Percentiles rank a stretch among this genome's conserved stretches.
Evolutionary conservation across 2,113 vertebrate species (phyloP).

Genomic region (Gadus chalcogrammus): DNA sequence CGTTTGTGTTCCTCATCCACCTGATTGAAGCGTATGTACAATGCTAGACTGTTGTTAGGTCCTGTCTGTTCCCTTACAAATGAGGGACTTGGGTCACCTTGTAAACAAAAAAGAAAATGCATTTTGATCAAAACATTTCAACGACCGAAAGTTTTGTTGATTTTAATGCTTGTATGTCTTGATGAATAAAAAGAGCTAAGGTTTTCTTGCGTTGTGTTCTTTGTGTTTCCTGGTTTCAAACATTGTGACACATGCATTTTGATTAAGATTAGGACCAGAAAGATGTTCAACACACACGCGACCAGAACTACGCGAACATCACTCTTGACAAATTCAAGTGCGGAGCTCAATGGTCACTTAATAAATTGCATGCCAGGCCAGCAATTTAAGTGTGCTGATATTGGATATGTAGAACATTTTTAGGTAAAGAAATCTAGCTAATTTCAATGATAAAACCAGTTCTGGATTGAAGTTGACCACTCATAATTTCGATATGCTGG

Average conservation of each 20-base stretch:
- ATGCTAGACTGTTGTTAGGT: constrained; percentile 42
- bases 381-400: too few relatives aligned
- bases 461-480: too few relatives aligned
- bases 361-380: too few relatives aligned
- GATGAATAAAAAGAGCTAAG: constrained; percentile 65
- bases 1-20: constrained; percentile 25
- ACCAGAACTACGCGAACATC: neutral
- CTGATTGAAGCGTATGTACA: constrained; percentile 60
- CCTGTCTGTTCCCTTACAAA: constrained; percentile 43
- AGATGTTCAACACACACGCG: neutral
- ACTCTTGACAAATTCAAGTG: too few relatives aligned
- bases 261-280: neutral
- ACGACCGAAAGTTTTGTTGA: constrained; percentile 62
- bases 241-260: neutral
- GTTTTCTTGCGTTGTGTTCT: neutral
- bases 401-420: too few relatives aligned
- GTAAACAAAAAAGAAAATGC: constrained; percentile 61
- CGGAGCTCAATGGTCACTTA: too few relatives aligned
- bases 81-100: constrained; percentile 54
- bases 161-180: constrained; percentile 70
- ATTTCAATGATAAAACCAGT: too few relatives aligned
- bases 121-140: constrained; percentile 58
- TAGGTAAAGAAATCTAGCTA: too few relatives aligned
- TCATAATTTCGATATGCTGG: too few relatives aligned
- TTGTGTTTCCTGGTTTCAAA: neutral